Conservation (phyloP, 1,140 invertebrate species). For the Zaprionus ghesquierei region DNA sequence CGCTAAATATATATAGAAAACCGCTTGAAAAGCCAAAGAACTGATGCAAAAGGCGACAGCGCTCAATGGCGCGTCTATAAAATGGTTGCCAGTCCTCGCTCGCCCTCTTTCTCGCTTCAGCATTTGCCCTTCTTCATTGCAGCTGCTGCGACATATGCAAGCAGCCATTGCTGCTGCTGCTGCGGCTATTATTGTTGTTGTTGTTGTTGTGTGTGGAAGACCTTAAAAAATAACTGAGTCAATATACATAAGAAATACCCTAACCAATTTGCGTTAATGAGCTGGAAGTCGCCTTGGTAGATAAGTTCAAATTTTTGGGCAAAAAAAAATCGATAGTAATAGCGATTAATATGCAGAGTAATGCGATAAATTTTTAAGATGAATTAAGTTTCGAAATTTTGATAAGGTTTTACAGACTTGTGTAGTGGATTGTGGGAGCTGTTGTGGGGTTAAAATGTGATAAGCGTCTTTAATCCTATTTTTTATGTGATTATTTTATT, state of each 20-base stretch:
- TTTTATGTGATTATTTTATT: too few relatives aligned
- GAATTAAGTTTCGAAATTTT: not conserved
- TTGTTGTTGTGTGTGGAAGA: not conserved
- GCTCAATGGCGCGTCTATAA: slow-evolving; percentile 65
- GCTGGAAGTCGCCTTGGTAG: not conserved
- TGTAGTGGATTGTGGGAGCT: not conserved
- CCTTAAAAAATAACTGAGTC: not conserved
- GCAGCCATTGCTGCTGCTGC: slow-evolving; percentile 9
- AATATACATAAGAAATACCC: slow-evolving; percentile 6
- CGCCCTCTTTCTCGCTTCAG: not conserved
- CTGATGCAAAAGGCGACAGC: slow-evolving; percentile 33
- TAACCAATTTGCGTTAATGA: not conserved
- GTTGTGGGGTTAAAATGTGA: too few relatives aligned
- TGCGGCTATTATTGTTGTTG: not conserved
- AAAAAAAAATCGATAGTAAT: not conserved
- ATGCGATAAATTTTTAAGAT: not conserved
- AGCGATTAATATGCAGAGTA: not conserved
- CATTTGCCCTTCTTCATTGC: slow-evolving; percentile 13
- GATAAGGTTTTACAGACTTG: not conserved
- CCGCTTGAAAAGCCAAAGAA: slow-evolving; percentile 41
- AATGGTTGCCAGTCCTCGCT: slow-evolving; percentile 27
- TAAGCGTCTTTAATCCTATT: too few relatives aligned
- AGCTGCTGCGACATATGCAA: slow-evolving; percentile 25
- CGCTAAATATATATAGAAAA: slow-evolving; percentile 30
- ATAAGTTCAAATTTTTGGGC: not conserved